phyloP scores from a whole-genome alignment of 2,888 invertebrate species.

The Serrognathus titanus region DNA sequence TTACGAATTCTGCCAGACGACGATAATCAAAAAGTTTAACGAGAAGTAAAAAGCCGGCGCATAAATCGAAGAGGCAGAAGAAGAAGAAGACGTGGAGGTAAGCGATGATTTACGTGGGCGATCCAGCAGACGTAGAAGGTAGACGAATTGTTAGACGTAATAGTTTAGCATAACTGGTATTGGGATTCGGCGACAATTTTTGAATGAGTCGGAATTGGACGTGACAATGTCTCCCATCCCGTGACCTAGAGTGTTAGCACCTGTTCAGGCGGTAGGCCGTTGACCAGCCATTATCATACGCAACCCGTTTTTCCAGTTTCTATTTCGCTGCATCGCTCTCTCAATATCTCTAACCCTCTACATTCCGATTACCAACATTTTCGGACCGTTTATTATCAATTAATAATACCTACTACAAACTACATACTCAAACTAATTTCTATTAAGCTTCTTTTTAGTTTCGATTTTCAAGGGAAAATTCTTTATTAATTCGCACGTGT shows the following conservation, averaged over 20 bases:
- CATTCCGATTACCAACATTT: conserved; percentile 19
- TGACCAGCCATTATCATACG: conserved; percentile 48
- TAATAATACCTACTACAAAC: background rate
- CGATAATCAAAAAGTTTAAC: too few relatives aligned
- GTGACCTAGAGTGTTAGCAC: conserved; percentile 45
- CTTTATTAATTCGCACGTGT: too few relatives aligned
- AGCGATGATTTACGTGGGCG: conserved; percentile 2
- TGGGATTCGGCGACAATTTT: conserved; percentile 22
- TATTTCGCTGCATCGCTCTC: conserved; percentile 36
- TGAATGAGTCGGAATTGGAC: conserved; percentile 24
- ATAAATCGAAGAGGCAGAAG: too few relatives aligned
- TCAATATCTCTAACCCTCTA: conserved; percentile 16
- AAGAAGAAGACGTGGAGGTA: background rate
- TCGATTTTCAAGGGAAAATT: too few relatives aligned
- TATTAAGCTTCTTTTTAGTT: too few relatives aligned
- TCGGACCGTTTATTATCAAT: conserved; percentile 16
- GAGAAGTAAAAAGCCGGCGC: too few relatives aligned
- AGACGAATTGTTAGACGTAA: conserved; percentile 19
- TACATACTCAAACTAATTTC: too few relatives aligned
- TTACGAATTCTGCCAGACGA: too few relatives aligned
- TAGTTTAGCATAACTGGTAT: conserved; percentile 28
- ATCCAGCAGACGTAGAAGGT: conserved; percentile 2
- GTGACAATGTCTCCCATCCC: conserved; percentile 24
- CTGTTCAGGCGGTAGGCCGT: conserved; percentile 44
- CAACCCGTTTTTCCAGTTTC: conserved; percentile 49